phyloP scores from a whole-genome alignment of 2,888 invertebrate species.

The Caenorhabditis japonica region DNA sequence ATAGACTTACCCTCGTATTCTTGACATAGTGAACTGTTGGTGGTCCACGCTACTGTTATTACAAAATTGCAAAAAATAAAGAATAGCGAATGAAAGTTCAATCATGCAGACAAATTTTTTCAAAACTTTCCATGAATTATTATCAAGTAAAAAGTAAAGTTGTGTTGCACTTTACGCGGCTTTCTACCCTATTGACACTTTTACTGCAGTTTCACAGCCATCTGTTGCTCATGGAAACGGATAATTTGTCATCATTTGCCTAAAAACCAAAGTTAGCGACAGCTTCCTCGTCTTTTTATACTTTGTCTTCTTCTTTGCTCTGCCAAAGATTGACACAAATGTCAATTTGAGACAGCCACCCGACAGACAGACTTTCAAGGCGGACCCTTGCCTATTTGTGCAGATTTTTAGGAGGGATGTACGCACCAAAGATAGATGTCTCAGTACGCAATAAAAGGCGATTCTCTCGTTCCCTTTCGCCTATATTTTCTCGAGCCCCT shows the following conservation, averaged over 20 bases:
- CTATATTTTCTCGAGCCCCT: slow-evolving; percentile 4
- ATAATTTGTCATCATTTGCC: slow-evolving; percentile 34
- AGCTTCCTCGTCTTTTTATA: slow-evolving; percentile 16
- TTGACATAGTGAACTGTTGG: too few species aligned
- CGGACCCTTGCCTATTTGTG: slow-evolving; percentile 27
- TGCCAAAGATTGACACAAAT: slow-evolving; percentile 45
- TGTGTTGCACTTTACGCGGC: too few species aligned
- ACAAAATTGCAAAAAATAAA: too few species aligned
- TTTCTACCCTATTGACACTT: too few species aligned
- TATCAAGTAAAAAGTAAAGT: too few species aligned
- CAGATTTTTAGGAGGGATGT: slow-evolving; percentile 15
- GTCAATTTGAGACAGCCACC: slow-evolving; percentile 20
- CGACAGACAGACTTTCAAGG: background rate
- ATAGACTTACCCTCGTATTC: too few species aligned
- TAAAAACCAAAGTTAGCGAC: slow-evolving; percentile 17
- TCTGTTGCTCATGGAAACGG: background rate
- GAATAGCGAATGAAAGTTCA: too few species aligned
- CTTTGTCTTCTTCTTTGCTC: slow-evolving; percentile 9
- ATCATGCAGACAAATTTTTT: too few species aligned
- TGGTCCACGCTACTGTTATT: too few species aligned
- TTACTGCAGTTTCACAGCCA: background rate
- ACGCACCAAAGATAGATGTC: slow-evolving; percentile 52
- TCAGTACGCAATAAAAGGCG: slow-evolving; percentile 41
- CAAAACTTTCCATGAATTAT: too few species aligned
- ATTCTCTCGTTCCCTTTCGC: slow-evolving; percentile 16